Base-by-base conservation (phyloP, 1,140 invertebrate genomes). In the Archegozetes longisetosus region DNA sequence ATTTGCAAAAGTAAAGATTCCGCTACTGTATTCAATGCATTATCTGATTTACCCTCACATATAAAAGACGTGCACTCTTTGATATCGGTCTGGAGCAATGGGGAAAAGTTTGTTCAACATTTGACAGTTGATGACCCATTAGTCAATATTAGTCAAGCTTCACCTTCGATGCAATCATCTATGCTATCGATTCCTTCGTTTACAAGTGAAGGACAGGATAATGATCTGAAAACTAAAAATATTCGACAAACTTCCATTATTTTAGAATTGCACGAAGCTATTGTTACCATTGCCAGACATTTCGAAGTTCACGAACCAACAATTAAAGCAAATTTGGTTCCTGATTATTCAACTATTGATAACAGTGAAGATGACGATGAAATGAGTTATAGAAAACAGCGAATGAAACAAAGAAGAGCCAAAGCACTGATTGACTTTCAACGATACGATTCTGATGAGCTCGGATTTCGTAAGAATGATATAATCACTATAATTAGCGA, bases 341-440 rank as follows among this genome's bases (percentile, higher is more conserved):
- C 52, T 12, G 48, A 64, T 54, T 64, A 49, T 28, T 14, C 24
- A 25, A 54, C 46, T 46, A 25, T 58, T 3, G 55, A 58, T 23
- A 53, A 47, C 46, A 26, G 28, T 47, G n/a, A 69, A 9, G 20
- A 48, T 22, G n/a, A 63, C 61, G 20, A 50, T 63, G 25, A 61
- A 62, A 40, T 64, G 58, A n/a, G 50, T 48, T 25, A 62, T 62
- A 32, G 64, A 52, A 32, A 48, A 82, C 68, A 79, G 85, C n/a
- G 78, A 78, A 23, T 47, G 23, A 61, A 55, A 61, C 83, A 85
- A 64, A 79, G 92, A 68, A 76, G 94, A 65, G 95, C 94, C 9
- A 96, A 98, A 75, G 95, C 95, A 1, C 74, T 96, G 61, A 74
- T 95, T 64, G 92, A 99, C 76, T 99, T 99, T 80, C 92, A 98